Evolutionary conservation across 2,113 vertebrate species (phyloP).

Genomic region (Laticauda colubrina): DNA sequence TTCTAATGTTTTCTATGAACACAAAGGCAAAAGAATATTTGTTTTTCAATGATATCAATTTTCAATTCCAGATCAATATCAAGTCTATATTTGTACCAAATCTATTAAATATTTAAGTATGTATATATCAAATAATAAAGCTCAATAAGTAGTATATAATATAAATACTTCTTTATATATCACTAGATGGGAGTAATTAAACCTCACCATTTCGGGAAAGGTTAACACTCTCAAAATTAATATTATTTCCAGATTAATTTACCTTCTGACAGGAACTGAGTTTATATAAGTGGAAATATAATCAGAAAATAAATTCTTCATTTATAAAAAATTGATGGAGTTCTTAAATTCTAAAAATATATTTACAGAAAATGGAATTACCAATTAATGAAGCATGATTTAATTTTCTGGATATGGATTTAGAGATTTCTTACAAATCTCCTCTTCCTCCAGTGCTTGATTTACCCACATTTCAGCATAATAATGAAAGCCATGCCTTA

Average conservation of each 20-base stretch:
- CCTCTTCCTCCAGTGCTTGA: slow-evolving; percentile 43
- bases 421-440: slow-evolving; percentile 34
- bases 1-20: not conserved
- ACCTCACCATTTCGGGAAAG: not conserved
- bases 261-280: not conserved
- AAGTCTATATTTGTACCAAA: not conserved
- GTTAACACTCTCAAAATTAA: not conserved
- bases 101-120: not conserved
- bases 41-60: not conserved
- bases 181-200: not conserved
- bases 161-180: not conserved
- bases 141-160: not conserved
- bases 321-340: not conserved
- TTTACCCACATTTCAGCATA: slow-evolving; percentile 40
- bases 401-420: not conserved
- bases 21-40: not conserved
- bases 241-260: not conserved
- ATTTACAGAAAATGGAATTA: not conserved
- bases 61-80: not conserved
- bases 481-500: slow-evolving; percentile 51
- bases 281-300: not conserved
- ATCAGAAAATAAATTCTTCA: not conserved
- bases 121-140: not conserved
- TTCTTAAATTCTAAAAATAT: not conserved
- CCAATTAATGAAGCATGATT: not conserved